phyloP scores from a whole-genome alignment of 1,140 invertebrate species.

The Campoletis sonorensis region DNA sequence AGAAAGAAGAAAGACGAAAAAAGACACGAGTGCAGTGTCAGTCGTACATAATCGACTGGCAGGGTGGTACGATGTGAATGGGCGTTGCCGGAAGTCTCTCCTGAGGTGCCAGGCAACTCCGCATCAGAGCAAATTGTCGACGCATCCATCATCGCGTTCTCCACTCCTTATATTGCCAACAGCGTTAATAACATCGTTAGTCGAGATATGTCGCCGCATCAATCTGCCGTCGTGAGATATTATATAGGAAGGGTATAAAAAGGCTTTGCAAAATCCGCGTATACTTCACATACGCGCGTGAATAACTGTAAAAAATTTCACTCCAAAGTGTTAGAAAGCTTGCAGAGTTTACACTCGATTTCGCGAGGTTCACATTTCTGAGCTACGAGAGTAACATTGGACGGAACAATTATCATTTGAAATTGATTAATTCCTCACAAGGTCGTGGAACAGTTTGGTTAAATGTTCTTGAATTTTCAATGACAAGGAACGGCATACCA shows the following conservation, averaged over 20 bases:
- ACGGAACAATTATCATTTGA: neutral
- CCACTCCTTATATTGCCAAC: slow-evolving; percentile 38
- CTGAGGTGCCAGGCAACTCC: slow-evolving; percentile 8
- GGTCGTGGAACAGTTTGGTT: too few relatives aligned
- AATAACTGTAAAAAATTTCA: slow-evolving; percentile 1
- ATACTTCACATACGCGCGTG: neutral
- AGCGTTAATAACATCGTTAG: slow-evolving; percentile 45
- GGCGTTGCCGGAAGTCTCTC: slow-evolving; percentile 20
- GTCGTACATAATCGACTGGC: slow-evolving; percentile 24
- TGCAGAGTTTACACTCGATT: slow-evolving; percentile 42
- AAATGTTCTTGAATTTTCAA: too few relatives aligned
- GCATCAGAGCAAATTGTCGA: slow-evolving; percentile 39
- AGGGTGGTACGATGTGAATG: slow-evolving; percentile 3
- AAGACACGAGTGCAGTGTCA: slow-evolving; percentile 8
- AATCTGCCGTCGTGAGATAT: slow-evolving; percentile 36
- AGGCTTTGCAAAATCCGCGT: too few relatives aligned
- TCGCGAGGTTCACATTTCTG: slow-evolving; percentile 21
- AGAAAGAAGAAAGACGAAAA: neutral
- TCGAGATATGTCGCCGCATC: slow-evolving; percentile 45
- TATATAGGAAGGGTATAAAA: neutral
- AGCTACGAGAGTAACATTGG: slow-evolving; percentile 59
- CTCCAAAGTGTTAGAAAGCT: slow-evolving; percentile 41
- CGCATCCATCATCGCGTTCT: slow-evolving; percentile 37
- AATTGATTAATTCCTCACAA: too few relatives aligned
- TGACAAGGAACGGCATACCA: too few relatives aligned